A percentile compares a stretch with the other conserved stretches of the same genome.
phyloP scores from a whole-genome alignment of 2,888 invertebrate species.

The Hydraecia micacea region DNA sequence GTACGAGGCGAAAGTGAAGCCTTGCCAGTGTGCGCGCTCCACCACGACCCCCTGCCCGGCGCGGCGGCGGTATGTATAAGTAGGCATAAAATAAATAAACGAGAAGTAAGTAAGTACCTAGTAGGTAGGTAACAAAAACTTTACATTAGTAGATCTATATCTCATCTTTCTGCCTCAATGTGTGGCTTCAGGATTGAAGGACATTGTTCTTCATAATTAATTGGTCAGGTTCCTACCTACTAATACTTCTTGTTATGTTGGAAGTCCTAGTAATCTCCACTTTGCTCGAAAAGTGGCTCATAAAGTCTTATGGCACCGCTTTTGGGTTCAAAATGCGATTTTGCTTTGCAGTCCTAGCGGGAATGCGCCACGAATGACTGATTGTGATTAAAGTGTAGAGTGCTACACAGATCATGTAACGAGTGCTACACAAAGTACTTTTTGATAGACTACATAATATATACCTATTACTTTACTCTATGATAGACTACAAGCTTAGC shows the following conservation, averaged over 20 bases:
- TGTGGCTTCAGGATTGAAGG: background rate
- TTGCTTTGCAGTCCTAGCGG: no score
- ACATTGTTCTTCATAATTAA: background rate
- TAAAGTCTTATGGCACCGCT: background rate
- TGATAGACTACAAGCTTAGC: no score
- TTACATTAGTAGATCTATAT: background rate
- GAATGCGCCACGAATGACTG: no score
- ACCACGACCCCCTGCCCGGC: background rate
- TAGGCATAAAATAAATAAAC: background rate
- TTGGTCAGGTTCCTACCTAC: no score
- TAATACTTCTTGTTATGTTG: background rate
- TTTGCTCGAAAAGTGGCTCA: background rate
- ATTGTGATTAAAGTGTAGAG: no score
- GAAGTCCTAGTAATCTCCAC: background rate
- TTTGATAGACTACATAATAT: no score
- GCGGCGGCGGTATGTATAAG: background rate
- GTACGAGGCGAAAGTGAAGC: constrained; percentile 43
- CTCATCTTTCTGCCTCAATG: background rate
- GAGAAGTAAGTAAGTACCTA: background rate
- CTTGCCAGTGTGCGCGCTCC: constrained; percentile 1
- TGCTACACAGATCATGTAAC: no score
- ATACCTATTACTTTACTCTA: no score
- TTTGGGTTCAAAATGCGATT: background rate
- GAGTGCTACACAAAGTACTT: no score
- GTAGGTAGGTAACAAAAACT: background rate